Percentiles rank a stretch among this genome's conserved stretches.
These are phyloP conservation scores for Caenorhabditis remanei DNA, from an alignment of 1,140 invertebrate genomes.

Conservation along the genomic window DNA sequence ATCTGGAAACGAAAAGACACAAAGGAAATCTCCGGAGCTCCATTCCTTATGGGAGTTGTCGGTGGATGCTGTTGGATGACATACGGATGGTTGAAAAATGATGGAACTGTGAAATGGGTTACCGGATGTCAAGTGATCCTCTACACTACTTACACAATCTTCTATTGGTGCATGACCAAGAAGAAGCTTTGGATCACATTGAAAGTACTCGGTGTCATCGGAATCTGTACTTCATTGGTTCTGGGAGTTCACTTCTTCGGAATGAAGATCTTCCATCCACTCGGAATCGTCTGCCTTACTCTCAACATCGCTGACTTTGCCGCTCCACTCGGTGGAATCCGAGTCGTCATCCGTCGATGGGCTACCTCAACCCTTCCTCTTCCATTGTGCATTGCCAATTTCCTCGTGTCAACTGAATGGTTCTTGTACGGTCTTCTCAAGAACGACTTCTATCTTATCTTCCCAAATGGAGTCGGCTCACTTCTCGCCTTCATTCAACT, in stretches of 20 bases:
- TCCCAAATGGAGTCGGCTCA: constrained; percentile 76
- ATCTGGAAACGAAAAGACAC: constrained; percentile 78
- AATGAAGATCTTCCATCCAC: constrained; percentile 75
- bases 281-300: constrained; percentile 76
- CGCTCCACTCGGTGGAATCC: constrained; percentile 74
- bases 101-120: constrained; percentile 73
- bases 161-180: constrained; percentile 78
- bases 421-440: constrained; percentile 75
- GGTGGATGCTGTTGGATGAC: constrained; percentile 75
- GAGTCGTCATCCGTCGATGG: constrained; percentile 75
- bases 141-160: constrained; percentile 72
- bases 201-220: constrained; percentile 70
- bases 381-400: constrained; percentile 78
- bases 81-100: constrained; percentile 75
- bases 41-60: constrained; percentile 77
- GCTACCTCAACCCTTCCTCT: constrained; percentile 77
- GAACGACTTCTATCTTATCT: constrained; percentile 76
- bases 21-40: constrained; percentile 75
- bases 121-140: constrained; percentile 73
- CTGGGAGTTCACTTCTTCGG: constrained; percentile 73
- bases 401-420: constrained; percentile 77
- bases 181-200: constrained; percentile 77
- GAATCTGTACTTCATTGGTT: constrained; percentile 70
- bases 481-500: constrained; percentile 74
- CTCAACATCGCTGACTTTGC: constrained; percentile 76